Evolutionary conservation across 1,140 invertebrate species (phyloP), one percentile per base, ranked within the genome.

Genomic region (Drosophila rhopaloa): DNA sequence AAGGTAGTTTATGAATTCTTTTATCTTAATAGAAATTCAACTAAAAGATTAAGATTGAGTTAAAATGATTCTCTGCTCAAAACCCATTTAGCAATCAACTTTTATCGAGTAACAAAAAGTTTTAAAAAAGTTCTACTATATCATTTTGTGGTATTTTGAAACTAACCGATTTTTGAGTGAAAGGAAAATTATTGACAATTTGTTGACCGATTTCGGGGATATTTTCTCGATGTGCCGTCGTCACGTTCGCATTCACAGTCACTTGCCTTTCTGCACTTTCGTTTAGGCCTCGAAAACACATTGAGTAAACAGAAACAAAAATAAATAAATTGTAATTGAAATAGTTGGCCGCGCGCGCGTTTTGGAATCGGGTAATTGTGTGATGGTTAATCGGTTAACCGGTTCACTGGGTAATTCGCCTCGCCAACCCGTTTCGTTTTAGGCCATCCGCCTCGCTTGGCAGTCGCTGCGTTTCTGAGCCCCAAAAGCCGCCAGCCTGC

Each of bases 401-500:
- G 50, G 32, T 55, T 71, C 19, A 29, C 38, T 68, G 37, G 43
- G 24, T 68, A 55, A 27, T 54, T 37, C 57, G 53, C 44, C 43
- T 71, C 27, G 44, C 66, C 73, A 62, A 35, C 35, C 61, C 58
- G 71, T 66, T 66, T 67, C 47, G 72, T 67, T 78, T 68, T 61
- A 48, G 48, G 68, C 78, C 63, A 78, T 78, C 85, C 85, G 86
- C 76, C 86, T 90, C 75, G 86, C 81, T 90, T 90, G 85, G 81
- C 85, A 79, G 86, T 83, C 85, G 78, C 86, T 90, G 85, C 81
- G 79, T 79, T 90, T 90, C 86, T 90, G 86, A 90, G 81, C 84
- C 84, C 72, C 84, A 78, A 89, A 72, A 75, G 73, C 77, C 63
- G 74, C 60, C 78, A 77, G 84, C 79, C 73, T 84, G 80, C 84